Conservation (phyloP, 2,797 vertebrate species). For the Nannoperca australis region DNA sequence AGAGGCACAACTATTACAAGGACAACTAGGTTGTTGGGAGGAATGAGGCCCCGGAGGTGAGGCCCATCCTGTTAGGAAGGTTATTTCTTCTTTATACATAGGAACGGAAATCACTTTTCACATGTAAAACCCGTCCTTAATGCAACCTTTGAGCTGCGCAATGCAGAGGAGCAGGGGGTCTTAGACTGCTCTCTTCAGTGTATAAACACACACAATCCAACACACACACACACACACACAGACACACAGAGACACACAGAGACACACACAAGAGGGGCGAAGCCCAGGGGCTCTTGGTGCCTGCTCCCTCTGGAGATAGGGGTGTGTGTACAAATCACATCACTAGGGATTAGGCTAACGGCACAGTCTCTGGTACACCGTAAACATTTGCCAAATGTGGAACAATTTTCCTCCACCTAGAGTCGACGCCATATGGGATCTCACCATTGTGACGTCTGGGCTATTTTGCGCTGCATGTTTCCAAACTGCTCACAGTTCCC, state of each 20-base stretch:
- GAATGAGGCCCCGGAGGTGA: conserved; percentile 81
- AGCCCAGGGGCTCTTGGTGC: conserved; percentile 74
- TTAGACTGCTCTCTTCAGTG: conserved; percentile 75
- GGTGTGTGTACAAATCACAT: conserved; percentile 90
- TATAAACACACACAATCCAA: conserved; percentile 69
- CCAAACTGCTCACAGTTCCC: conserved; percentile 70
- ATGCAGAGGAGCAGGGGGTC: conserved; percentile 83
- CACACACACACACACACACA: conserved; percentile 54
- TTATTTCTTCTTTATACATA: conserved; percentile 82
- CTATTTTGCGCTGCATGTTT: conserved; percentile 74
- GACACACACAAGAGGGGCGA: conserved; percentile 55
- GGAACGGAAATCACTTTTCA: conserved; percentile 88
- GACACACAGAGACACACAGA: conserved; percentile 22
- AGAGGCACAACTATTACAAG: conserved; percentile 49
- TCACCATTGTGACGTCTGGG: conserved; percentile 80
- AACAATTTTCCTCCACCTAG: conserved; percentile 82
- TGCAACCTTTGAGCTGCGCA: conserved; percentile 85
- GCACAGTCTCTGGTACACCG: conserved; percentile 84
- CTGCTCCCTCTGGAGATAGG: conserved; percentile 87
- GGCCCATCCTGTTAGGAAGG: conserved; percentile 81
- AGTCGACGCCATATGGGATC: conserved; percentile 83
- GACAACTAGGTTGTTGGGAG: conserved; percentile 51
- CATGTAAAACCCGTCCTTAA: conserved; percentile 87
- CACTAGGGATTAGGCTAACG: conserved; percentile 89
- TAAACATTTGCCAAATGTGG: conserved; percentile 89